Evolutionary conservation across 1,140 invertebrate species (phyloP), one percentile per base, ranked within the genome.

Genomic region (Psilanteris sp.): DNA sequence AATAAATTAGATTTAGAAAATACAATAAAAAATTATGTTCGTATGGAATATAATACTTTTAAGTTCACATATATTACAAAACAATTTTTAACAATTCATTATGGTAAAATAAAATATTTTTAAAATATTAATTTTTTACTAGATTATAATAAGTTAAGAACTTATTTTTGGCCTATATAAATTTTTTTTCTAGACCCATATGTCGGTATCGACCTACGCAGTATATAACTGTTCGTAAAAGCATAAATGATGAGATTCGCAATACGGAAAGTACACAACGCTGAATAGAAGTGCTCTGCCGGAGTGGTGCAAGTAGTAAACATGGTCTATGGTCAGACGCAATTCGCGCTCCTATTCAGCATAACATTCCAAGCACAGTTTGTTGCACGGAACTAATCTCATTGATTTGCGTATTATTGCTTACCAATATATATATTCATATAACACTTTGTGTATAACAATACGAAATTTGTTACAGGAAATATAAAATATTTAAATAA

Each of bases 211-310:
- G 67, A 71, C 55, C 57, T 55, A 37, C 16, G 20, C 9, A 10
- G 11, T 36, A 31, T n/a, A 24, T 71, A 37, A 41, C 46, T n/a
- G 67, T 39, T 61, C 44, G 55, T 46, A 54, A 71, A 71, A 54
- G 67, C 55, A 71, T 71, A 71, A 71, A 59, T 71, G 46, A 71
- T 71, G 67, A 71, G 46, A 62, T 62, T 71, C 46, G 16, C 55
- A 43, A 61, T 71, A 46, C 67, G 37, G 37, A 61, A 59, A 57
- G 46, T 54, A 70, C 36, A 59, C 10, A 44, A 8, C 8, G 31
- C 3, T 34, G 57, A 46, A 31, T 36, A 61, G 26, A 37, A 32
- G 10, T 37, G 14, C 14, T 8, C 18, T 5, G 29, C 0, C 31
- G 11, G 44, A 61, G 37, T 54, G 15, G 7, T 32, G 2, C 44